Percentiles rank a stretch among this genome's conserved stretches.
Evolutionary conservation across 2,113 vertebrate species (phyloP).

Genomic region (Vulpes lagopus): DNA sequence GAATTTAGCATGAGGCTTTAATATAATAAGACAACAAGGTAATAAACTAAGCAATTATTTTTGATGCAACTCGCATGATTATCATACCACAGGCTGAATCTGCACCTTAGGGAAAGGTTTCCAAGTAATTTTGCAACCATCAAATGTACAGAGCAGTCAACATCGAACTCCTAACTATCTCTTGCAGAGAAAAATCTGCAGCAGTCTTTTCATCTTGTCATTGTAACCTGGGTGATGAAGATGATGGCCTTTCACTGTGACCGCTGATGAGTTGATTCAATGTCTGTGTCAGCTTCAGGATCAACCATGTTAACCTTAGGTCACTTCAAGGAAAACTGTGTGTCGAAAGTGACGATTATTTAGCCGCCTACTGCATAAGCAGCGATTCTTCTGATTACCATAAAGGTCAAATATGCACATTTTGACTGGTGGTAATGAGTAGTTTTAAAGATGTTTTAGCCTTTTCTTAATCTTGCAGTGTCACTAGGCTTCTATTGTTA

Average conservation of each 20-base stretch:
- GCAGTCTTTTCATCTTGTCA: constrained; percentile 83
- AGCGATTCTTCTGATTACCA: constrained; percentile 88
- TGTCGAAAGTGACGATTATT: constrained; percentile 88
- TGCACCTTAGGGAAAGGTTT: constrained; percentile 81
- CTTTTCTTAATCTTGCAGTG: constrained; percentile 90
- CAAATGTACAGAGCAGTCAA: constrained; percentile 84
- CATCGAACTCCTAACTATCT: constrained; percentile 80
- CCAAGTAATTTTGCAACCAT: constrained; percentile 85
- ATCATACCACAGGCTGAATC: constrained; percentile 84
- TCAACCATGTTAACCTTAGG: constrained; percentile 88
- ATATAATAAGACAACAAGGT: constrained; percentile 87
- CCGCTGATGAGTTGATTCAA: constrained; percentile 86
- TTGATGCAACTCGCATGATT: constrained; percentile 86
- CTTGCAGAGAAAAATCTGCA: constrained; percentile 75
- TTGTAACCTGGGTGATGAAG: constrained; percentile 85
- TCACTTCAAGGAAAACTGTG: constrained; percentile 85
- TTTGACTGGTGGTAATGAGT: constrained; percentile 91
- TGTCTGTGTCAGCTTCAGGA: constrained; percentile 81
- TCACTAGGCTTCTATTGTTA: constrained; percentile 91
- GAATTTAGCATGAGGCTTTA: constrained; percentile 83
- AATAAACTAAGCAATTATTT: constrained; percentile 90
- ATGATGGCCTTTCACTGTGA: constrained; percentile 86
- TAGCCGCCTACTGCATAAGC: constrained; percentile 83
- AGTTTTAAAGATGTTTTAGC: constrained; percentile 91
- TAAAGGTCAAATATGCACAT: constrained; percentile 91